phyloP scores from a whole-genome alignment of 2,797 vertebrate genomes.

The Enteromius argenteus region DNA sequence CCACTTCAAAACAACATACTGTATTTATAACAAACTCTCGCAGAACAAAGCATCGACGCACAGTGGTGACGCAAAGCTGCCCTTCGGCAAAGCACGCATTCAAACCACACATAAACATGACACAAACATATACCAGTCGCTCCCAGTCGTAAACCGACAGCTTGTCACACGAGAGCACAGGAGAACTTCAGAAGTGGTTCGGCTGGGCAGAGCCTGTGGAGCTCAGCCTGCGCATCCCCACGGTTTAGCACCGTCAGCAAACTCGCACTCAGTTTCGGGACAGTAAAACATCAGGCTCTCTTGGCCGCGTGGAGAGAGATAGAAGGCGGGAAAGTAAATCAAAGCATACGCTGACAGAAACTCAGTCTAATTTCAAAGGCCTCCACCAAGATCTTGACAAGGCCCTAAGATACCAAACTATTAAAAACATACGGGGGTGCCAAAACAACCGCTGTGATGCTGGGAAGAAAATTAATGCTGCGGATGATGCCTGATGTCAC shows the following conservation, averaged over 20 bases:
- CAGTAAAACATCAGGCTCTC: slow-evolving; percentile 46
- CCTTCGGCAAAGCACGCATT: background rate
- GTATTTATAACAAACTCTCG: background rate
- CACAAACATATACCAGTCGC: slow-evolving; percentile 36
- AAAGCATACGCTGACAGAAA: slow-evolving; percentile 45
- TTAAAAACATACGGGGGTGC: slow-evolving; percentile 50
- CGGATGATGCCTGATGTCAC: slow-evolving; percentile 48
- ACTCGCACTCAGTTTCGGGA: slow-evolving; percentile 38
- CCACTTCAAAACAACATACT: slow-evolving; percentile 16
- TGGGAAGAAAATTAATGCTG: slow-evolving; percentile 44
- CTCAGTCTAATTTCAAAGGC: slow-evolving; percentile 39
- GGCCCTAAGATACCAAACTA: slow-evolving; percentile 42
- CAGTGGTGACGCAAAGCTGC: background rate
- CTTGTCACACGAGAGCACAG: slow-evolving; percentile 18
- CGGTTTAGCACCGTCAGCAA: slow-evolving; percentile 46
- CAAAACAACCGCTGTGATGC: slow-evolving; percentile 45
- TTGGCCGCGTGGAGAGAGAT: slow-evolving; percentile 17
- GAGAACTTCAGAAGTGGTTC: slow-evolving; percentile 45
- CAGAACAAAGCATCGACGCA: background rate
- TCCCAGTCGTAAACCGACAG: slow-evolving; percentile 28
- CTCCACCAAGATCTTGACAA: slow-evolving; percentile 35
- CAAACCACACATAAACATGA: slow-evolving; percentile 37
- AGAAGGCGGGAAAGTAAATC: slow-evolving; percentile 32
- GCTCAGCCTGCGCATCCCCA: slow-evolving; percentile 9
- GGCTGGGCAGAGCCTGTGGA: slow-evolving; percentile 30